phyloP scores from a whole-genome alignment of 2,888 invertebrate species.

The Gasteruption jaculator region DNA sequence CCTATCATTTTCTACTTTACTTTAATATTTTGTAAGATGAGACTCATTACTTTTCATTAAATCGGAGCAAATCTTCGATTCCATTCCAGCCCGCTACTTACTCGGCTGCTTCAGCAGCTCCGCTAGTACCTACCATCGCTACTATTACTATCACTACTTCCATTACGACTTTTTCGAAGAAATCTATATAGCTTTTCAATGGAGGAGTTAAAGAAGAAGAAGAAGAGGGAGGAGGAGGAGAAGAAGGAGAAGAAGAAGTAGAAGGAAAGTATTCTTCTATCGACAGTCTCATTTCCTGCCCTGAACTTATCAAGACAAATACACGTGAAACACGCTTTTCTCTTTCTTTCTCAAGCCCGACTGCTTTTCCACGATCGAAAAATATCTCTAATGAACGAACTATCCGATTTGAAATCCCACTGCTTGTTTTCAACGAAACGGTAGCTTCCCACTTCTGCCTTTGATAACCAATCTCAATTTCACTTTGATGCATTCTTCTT shows the following conservation, averaged over 20 bases:
- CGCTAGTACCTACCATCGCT: too few species aligned
- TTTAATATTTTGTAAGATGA: too few species aligned
- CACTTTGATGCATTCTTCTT: conserved; percentile 25
- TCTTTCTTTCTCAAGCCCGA: conserved; percentile 18
- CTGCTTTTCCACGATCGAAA: conserved; percentile 25
- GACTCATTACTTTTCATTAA: conserved; percentile 26
- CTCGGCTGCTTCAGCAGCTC: conserved; percentile 13
- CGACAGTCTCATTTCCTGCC: conserved; percentile 42
- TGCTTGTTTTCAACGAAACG: conserved; percentile 17
- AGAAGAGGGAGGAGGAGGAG: conserved; percentile 10
- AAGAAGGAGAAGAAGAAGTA: conserved; percentile 12
- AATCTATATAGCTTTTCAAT: too few species aligned
- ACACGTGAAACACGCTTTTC: conserved; percentile 26
- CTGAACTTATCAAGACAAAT: conserved; percentile 43
- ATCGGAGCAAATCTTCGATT: conserved; percentile 33
- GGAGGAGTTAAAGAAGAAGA: too few species aligned
- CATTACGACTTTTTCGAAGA: too few species aligned
- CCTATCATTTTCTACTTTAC: too few species aligned
- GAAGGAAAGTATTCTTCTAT: conserved; percentile 26
- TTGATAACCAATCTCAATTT: conserved; percentile 37
- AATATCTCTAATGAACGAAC: conserved; percentile 43
- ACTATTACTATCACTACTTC: too few species aligned
- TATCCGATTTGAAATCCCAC: conserved; percentile 32
- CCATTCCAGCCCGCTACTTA: conserved; percentile 22
- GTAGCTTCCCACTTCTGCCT: conserved; percentile 14